These are phyloP conservation scores for Haemorhous mexicanus DNA, from an alignment of 2,113 vertebrate genomes.

Conservation along the genomic window DNA sequence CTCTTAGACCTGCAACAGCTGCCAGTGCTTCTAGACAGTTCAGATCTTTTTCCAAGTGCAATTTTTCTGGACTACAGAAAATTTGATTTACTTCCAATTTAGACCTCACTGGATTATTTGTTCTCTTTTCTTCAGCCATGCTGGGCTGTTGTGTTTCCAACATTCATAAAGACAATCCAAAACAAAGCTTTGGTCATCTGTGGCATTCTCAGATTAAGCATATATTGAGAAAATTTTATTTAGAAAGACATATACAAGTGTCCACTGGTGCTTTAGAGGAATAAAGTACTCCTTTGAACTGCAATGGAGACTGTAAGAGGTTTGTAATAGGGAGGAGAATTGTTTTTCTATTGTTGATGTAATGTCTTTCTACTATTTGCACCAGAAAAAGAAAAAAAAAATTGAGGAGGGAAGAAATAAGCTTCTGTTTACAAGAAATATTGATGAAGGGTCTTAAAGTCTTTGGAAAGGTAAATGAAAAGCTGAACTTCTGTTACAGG, in stretches of 20 bases:
- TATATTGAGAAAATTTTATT: background rate
- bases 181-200: background rate
- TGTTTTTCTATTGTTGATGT: background rate
- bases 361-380: background rate
- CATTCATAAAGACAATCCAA: background rate
- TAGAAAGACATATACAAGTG: background rate
- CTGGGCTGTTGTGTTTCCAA: background rate
- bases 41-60: constrained; percentile 31
- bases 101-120: background rate
- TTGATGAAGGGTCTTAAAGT: background rate
- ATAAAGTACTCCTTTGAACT: background rate
- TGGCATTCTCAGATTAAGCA: background rate
- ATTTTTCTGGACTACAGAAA: background rate
- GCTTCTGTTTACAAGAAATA: background rate
- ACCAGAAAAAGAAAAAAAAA: background rate
- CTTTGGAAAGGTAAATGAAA: background rate
- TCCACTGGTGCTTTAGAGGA: background rate
- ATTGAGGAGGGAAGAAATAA: background rate
- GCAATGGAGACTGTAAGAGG: background rate
- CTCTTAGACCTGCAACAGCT: constrained; percentile 24
- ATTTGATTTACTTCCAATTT: constrained; percentile 14
- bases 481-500: background rate
- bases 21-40: constrained; percentile 22
- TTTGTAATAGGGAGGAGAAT: background rate
- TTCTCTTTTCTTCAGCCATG: constrained; percentile 27